phyloP scores from a whole-genome alignment of 2,113 vertebrate genomes.

The Psittacula cyanocephala region DNA sequence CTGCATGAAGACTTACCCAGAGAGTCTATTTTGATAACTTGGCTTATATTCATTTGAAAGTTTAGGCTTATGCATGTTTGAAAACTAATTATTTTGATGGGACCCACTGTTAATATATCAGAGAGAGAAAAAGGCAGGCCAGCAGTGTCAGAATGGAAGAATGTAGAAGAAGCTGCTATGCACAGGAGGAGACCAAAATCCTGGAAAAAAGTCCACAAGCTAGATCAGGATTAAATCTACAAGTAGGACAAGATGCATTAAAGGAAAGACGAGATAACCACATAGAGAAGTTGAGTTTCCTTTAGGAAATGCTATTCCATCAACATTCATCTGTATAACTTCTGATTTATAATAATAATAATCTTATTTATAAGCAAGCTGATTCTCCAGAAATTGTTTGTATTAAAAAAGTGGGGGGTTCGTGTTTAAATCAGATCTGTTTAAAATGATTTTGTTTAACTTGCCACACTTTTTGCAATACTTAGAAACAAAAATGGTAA shows the following conservation, averaged over 20 bases:
- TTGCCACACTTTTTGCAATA: background rate
- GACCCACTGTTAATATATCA: background rate
- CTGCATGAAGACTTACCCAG: background rate
- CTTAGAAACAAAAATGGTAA: background rate
- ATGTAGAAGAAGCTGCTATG: background rate
- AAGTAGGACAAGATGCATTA: background rate
- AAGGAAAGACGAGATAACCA: background rate
- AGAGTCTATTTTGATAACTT: background rate
- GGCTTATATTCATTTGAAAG: background rate
- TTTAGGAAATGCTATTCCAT: background rate
- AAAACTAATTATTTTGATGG: background rate
- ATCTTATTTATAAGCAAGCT: background rate
- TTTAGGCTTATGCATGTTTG: background rate
- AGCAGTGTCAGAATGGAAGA: background rate
- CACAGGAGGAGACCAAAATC: background rate
- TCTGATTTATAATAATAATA: background rate
- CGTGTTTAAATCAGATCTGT: background rate
- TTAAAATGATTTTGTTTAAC: background rate
- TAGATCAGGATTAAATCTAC: background rate
- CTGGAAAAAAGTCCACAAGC: background rate
- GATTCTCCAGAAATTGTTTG: background rate
- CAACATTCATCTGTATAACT: background rate
- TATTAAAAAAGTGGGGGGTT: accelerated
- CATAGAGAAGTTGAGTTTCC: background rate
- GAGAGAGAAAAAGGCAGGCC: background rate